Evolutionary conservation across 2,113 vertebrate genomes (phyloP), one percentile per base, ranked within the genome.

Genomic region (Megaleporinus macrocephalus): DNA sequence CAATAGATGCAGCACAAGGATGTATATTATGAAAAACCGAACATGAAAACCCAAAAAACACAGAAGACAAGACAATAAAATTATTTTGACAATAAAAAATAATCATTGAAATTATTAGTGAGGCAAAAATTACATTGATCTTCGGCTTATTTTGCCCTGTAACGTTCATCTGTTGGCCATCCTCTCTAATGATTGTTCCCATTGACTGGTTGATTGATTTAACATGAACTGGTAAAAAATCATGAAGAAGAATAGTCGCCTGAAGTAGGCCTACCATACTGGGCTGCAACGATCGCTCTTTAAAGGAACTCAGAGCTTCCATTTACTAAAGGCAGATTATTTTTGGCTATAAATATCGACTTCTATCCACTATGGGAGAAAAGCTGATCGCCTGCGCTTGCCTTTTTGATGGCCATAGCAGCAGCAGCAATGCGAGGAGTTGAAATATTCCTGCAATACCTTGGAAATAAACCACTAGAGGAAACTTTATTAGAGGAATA

Each of bases 401-500:
- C 71, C 68, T 69, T 29, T 51, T 29, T 59, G 24, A 41, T 73
- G 72, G n/a, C 29, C 29, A 41, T 59, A 71, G 59, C 27, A n/a
- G 59, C 27, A n/a, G 22, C 9, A 24, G 47, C n/a, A 13, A 12
- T 30, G 33, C 49, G 24, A 26, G 47, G 24, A 65, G 20, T 33
- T 44, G n/a, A 78, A 49, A 57, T 81, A 36, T 69, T 75, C 55
- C 76, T 51, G 20, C 49, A 59, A 59, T 75, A 73, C 72, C 49
- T 68, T 5, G 26, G 49, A 81, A 76, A 72, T 76, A 84, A 84
- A 70, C 9, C 59, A 27, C 57, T 59, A 36, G 61, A 61, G 82
- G 55, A 72, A 36, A 51, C 36, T 78, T 68, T 74, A 86, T 81
- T 86, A 86, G 78, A 83, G 81, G 51, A 86, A 80, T 83, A 27